phyloP scores from a whole-genome alignment of 2,888 invertebrate species.

The Ptilodon capucinus region DNA sequence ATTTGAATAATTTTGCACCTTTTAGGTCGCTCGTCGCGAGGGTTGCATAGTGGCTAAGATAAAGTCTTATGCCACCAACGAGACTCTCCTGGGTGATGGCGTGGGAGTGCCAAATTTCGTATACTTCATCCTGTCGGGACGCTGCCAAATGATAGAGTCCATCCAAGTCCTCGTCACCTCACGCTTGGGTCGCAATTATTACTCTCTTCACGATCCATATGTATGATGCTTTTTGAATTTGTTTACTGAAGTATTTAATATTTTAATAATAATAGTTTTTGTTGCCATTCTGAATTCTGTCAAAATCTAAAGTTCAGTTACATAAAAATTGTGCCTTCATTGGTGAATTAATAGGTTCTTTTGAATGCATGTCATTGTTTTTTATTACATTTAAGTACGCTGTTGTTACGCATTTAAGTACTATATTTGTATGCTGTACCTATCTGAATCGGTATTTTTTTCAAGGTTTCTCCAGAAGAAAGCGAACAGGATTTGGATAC shows the following conservation, averaged over 20 bases:
- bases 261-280: too few species aligned
- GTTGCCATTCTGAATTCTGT: too few species aligned
- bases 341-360: too few species aligned
- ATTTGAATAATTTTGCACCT: not conserved
- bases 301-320: too few species aligned
- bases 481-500: slow-evolving; percentile 71
- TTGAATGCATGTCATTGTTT: too few species aligned
- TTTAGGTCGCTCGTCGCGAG: slow-evolving; percentile 81
- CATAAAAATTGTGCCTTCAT: too few species aligned
- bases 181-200: slow-evolving; percentile 58
- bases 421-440: not conserved
- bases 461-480: slow-evolving; percentile 57
- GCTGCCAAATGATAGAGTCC: slow-evolving; percentile 83
- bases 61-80: slow-evolving; percentile 77
- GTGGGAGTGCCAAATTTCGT: slow-evolving; percentile 71
- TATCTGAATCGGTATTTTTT: not conserved
- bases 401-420: too few species aligned
- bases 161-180: slow-evolving; percentile 66
- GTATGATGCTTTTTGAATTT: slow-evolving; percentile 50
- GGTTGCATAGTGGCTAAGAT: slow-evolving; percentile 86
- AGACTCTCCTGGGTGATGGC: slow-evolving; percentile 81
- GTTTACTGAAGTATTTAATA: too few species aligned
- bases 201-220: slow-evolving; percentile 73
- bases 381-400: too few species aligned
- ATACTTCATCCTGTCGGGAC: slow-evolving; percentile 83